These are phyloP conservation scores for Protobothrops mucrosquamatus DNA, from an alignment of 2,113 vertebrate genomes.

Conservation along the genomic window DNA sequence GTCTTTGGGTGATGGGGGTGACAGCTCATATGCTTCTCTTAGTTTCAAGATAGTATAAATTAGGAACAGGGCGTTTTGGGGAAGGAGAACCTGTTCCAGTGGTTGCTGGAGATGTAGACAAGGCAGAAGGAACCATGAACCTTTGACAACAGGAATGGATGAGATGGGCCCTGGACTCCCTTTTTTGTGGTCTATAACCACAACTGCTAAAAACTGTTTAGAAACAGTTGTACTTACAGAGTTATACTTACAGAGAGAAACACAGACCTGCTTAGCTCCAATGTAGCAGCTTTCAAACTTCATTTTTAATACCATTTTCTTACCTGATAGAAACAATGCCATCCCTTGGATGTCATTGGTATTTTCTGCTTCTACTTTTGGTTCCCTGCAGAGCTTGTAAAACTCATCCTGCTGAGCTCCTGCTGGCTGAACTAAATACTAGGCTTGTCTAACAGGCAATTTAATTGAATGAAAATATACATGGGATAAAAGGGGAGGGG, in stretches of 20 bases:
- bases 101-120: not conserved
- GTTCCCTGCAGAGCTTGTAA: not conserved
- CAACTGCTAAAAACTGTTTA: not conserved
- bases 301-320: not conserved
- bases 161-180: not conserved
- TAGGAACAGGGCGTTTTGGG: not conserved
- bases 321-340: not conserved
- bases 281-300: not conserved
- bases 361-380: not conserved
- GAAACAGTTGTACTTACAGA: not conserved
- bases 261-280: not conserved
- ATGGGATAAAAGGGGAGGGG: slow-evolving; percentile 21
- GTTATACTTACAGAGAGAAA: not conserved
- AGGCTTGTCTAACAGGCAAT: slow-evolving; percentile 23
- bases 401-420: not conserved
- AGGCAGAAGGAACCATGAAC: not conserved
- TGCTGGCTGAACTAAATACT: not conserved
- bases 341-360: not conserved
- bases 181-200: not conserved
- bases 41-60: not conserved
- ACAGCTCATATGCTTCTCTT: not conserved
- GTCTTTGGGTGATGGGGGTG: not conserved
- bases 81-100: not conserved
- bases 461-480: slow-evolving; percentile 16
- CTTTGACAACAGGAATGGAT: not conserved